Base-by-base conservation (phyloP, 2,888 invertebrate species). In the Drosophila anomelani region DNA sequence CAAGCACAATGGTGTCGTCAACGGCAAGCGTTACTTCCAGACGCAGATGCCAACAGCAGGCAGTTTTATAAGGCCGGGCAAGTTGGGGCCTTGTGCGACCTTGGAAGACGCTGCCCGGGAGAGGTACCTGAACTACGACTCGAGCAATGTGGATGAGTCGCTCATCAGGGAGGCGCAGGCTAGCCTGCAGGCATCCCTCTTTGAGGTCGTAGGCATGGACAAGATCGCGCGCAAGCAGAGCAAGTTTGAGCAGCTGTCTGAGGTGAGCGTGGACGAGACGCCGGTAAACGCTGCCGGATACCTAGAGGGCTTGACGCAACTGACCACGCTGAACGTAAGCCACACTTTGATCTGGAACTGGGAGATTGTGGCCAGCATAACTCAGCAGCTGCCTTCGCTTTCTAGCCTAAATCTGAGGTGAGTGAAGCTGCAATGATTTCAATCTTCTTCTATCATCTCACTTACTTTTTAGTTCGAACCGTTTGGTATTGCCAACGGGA, bases 121-220 rank as follows among this genome's bases (percentile, higher is more conserved):
- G 58, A 94, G 96, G 43, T 97, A 97, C 80, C 78, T 92, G 7
- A 85, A 84, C 47, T 88, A 89, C 60, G 78, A 87, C 12, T 78
- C 87, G 0, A 85, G 93, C 69, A 93, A 95, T 91, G 80, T 95
- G 90, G 92, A 95, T 90, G 93, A 95, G 88, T 92, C 94, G 91
- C 90, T 95, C 85, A 86, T 96, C 91, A 92, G 93, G 0, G 94
- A 94, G 77, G 93, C 95, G 85, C 96, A 96, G 86, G 94, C 95
- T 72, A 95, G 95, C 77, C 95, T 97, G 88, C 96, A 96, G 55
- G 96, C 96, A 0, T 95, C 96, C 0, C 95, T 96, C 77, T 95
- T 98, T 58, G 96, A 98, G 92, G 95, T 98, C 93, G 97, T 98
- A 60, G 98, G 98, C 15, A 97, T 98, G 93, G 96, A 97, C 75